A percentile compares a stretch with the other conserved stretches of the same genome.
Evolutionary conservation across 2,113 vertebrate species (phyloP).

Genomic region (Serinus canaria): DNA sequence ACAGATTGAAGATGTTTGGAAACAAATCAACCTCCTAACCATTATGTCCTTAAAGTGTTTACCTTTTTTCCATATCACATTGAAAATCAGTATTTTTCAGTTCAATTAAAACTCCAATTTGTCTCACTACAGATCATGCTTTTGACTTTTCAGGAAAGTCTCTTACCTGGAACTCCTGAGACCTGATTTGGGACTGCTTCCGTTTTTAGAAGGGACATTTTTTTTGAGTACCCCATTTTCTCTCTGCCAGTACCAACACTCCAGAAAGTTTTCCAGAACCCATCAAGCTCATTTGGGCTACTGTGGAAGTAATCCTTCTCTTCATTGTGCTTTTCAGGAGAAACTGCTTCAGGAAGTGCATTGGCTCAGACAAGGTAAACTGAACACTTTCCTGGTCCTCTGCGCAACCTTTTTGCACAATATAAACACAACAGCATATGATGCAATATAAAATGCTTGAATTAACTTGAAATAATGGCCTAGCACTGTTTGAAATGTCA

Average conservation of each 20-base stretch:
- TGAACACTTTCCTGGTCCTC: not conserved
- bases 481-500: not conserved
- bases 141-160: not conserved
- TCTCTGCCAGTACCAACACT: not conserved
- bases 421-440: not conserved
- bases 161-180: not conserved
- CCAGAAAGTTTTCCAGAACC: not conserved
- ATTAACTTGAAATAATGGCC: not conserved
- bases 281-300: not conserved
- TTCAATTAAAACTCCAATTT: not conserved
- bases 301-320: not conserved
- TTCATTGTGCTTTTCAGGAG: not conserved
- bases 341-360: not conserved
- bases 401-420: not conserved
- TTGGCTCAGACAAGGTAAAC: not conserved
- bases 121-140: not conserved
- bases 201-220: not conserved
- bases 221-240: not conserved
- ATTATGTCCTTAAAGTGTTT: not conserved
- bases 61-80: not conserved
- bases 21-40: not conserved
- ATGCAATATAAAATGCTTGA: not conserved
- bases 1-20: not conserved
- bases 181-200: not conserved
- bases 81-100: not conserved